Percentiles rank a stretch among this genome's conserved stretches.
Conservation (phyloP, 2,888 invertebrate species). For the Idaea aversata region DNA sequence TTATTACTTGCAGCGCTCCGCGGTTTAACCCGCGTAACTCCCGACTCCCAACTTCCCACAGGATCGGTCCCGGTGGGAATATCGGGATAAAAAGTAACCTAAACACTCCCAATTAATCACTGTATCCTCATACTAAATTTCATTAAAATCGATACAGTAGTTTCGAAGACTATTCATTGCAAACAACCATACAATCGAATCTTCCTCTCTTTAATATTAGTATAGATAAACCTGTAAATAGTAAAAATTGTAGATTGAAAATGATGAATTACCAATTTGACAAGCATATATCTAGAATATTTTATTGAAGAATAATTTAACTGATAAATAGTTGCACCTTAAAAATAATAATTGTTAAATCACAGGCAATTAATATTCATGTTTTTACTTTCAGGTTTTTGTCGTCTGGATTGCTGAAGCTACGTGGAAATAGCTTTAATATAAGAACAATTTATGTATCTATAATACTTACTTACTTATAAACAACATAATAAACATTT, state of each 20-base stretch:
- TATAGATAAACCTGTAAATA: too few relatives aligned
- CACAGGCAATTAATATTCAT: background rate
- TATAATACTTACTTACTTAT: background rate
- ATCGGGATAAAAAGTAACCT: too few relatives aligned
- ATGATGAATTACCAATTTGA: slow-evolving; percentile 42
- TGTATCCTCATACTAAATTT: too few relatives aligned
- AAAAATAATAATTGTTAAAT: background rate
- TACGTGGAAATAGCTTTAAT: background rate
- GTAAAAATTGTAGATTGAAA: slow-evolving; percentile 8
- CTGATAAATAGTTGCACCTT: slow-evolving; percentile 30
- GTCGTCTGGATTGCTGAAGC: background rate
- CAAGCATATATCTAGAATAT: slow-evolving; percentile 65
- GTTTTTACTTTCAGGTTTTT: background rate
- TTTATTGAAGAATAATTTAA: slow-evolving; percentile 47
- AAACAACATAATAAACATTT: slow-evolving; percentile 3
- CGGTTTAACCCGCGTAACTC: too few relatives aligned
- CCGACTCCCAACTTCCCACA: too few relatives aligned
- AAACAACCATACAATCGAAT: too few relatives aligned
- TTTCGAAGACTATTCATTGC: too few relatives aligned
- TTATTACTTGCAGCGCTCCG: slow-evolving; percentile 4
- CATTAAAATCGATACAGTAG: too few relatives aligned
- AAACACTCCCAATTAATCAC: too few relatives aligned
- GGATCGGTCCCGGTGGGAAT: too few relatives aligned
- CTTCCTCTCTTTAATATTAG: too few relatives aligned
- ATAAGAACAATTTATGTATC: background rate